phyloP scores from a whole-genome alignment of 2,797 vertebrate species.

The Luscinia luscinia region DNA sequence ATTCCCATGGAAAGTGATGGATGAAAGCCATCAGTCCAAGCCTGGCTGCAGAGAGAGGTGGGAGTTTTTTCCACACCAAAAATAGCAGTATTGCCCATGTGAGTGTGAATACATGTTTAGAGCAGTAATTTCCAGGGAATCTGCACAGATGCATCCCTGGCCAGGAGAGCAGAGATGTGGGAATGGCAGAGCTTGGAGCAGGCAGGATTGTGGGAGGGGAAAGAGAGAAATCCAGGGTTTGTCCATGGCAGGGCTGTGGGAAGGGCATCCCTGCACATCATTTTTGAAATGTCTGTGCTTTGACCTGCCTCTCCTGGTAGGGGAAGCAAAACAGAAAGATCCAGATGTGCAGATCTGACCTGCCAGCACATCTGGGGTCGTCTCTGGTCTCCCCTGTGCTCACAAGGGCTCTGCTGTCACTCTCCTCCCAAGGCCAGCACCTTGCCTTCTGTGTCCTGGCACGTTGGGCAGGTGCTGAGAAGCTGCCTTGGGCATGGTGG shows the following conservation, averaged over 20 bases:
- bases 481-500: not conserved
- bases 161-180: not conserved
- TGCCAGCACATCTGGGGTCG: not conserved
- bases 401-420: not conserved
- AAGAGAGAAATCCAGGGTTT: not conserved
- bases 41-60: not conserved
- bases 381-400: no score
- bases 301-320: not conserved
- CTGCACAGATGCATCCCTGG: not conserved
- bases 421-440: not conserved
- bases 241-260: not conserved
- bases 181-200: fast-evolving
- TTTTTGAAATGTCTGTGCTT: not conserved
- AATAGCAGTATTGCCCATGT: not conserved
- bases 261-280: not conserved
- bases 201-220: not conserved
- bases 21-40: not conserved
- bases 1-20: not conserved
- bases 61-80: not conserved
- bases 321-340: not conserved
- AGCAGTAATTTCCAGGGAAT: not conserved
- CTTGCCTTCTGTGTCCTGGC: fast-evolving
- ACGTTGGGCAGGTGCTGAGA: not conserved
- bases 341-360: not conserved
- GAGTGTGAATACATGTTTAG: not conserved